These are phyloP conservation scores for Odontothrips loti DNA, from an alignment of 2,888 invertebrate species.

Conservation along the genomic window DNA sequence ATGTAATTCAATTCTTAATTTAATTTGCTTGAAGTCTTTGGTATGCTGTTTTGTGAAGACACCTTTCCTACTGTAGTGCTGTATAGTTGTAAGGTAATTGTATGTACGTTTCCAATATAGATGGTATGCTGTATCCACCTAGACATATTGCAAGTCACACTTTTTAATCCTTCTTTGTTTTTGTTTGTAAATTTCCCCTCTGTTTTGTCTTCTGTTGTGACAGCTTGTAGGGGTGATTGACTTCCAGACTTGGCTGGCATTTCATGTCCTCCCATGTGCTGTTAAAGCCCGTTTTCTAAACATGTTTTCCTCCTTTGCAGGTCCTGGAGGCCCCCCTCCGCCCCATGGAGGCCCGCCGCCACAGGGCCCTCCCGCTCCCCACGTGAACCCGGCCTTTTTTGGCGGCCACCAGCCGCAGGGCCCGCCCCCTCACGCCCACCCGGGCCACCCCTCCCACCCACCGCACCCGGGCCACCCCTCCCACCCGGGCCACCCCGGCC, in stretches of 20 bases:
- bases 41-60: too few species aligned
- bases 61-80: too few species aligned
- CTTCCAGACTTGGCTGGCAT: too few species aligned
- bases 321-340: conserved; percentile 51
- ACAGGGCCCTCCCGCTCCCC: conserved; percentile 75
- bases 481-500: conserved; percentile 62
- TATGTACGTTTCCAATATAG: too few species aligned
- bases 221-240: not conserved
- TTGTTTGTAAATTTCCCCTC: not conserved
- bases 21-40: too few species aligned
- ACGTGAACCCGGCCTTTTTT: conserved; percentile 96
- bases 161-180: not conserved
- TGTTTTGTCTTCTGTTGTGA: not conserved
- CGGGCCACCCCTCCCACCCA: conserved; percentile 55
- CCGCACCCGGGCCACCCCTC: conserved; percentile 55
- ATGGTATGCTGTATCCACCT: too few species aligned
- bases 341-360: conserved; percentile 53
- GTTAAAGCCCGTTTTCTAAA: too few species aligned
- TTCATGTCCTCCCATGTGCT: too few species aligned
- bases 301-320: conserved; percentile 42
- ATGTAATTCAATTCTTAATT: too few species aligned
- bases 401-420: conserved; percentile 58
- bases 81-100: too few species aligned
- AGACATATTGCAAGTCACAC: not conserved
- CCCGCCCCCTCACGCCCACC: conserved; percentile 52